These are phyloP conservation scores for Lamprotornis superbus DNA, from an alignment of 2,113 vertebrate species.

Conservation along the genomic window DNA sequence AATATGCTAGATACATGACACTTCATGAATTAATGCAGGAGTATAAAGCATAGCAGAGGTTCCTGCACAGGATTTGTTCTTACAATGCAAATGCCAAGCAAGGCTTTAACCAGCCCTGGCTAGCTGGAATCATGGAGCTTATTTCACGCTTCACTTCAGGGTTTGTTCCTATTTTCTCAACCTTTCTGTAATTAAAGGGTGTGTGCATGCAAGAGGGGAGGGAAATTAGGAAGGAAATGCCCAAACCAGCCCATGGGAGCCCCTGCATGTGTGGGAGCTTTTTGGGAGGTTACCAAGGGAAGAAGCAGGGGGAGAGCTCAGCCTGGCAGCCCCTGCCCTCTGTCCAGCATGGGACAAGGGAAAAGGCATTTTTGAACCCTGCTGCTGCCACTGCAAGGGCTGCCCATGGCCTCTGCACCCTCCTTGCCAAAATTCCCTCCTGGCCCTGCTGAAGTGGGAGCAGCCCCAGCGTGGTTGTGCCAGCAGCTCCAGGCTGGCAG, in stretches of 20 bases:
- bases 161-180: background rate
- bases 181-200: no score
- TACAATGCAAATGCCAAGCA: conserved; percentile 6
- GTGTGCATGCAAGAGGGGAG: background rate
- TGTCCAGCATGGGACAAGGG: background rate
- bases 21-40: conserved; percentile 61
- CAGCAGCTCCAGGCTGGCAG: background rate
- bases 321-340: background rate
- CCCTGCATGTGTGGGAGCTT: rapidly evolving
- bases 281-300: background rate
- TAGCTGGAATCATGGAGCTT: background rate
- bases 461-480: background rate
- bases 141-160: conserved; percentile 19
- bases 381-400: background rate
- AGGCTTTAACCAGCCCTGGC: background rate
- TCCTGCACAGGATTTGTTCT: conserved; percentile 11
- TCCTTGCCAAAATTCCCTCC: background rate
- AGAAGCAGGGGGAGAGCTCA: background rate
- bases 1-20: conserved; percentile 7
- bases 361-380: background rate
- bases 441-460: background rate
- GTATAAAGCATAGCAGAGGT: background rate
- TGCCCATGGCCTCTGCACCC: rapidly evolving
- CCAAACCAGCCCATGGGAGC: background rate
- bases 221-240: background rate